Evolutionary conservation across 2,888 invertebrate species (phyloP).

Genomic region (Caenorhabditis sp.): DNA sequence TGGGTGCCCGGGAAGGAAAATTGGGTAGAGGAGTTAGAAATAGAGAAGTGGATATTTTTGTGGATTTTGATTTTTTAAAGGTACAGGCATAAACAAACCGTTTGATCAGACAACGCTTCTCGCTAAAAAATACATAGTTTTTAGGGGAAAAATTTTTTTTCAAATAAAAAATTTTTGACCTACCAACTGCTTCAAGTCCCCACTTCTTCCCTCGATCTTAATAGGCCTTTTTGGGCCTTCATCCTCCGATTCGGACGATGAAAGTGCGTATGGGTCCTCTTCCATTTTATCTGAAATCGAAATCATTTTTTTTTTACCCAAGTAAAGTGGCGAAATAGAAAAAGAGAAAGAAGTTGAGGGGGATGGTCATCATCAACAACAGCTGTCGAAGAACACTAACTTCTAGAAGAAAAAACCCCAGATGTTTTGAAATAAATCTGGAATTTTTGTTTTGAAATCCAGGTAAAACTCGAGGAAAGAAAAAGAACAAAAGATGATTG

Average conservation of each 20-base stretch:
- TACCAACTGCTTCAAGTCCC: slow-evolving; percentile 65
- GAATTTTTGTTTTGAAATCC: neutral
- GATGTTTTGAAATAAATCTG: neutral
- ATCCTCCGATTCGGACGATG: slow-evolving; percentile 68
- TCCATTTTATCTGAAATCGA: slow-evolving; percentile 43
- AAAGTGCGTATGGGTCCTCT: slow-evolving; percentile 70
- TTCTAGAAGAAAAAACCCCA: slow-evolving; percentile 12
- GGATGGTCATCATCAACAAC: slow-evolving; percentile 12
- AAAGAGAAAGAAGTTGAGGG: slow-evolving; percentile 11
- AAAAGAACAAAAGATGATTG: too few species aligned
- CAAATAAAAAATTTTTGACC: slow-evolving; percentile 21
- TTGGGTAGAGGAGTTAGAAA: neutral
- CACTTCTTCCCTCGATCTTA: slow-evolving; percentile 64
- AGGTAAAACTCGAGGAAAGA: too few species aligned
- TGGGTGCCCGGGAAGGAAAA: neutral
- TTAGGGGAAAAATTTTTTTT: neutral
- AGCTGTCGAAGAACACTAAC: slow-evolving; percentile 14
- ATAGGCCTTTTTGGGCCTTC: slow-evolving; percentile 65
- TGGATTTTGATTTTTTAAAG: too few species aligned
- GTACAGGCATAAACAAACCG: slow-evolving; percentile 25
- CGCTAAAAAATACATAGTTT: slow-evolving; percentile 19
- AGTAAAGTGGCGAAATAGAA: slow-evolving; percentile 14
- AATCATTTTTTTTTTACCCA: neutral
- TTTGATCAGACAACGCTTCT: slow-evolving; percentile 33
- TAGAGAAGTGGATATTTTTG: neutral